These are phyloP conservation scores for Nibea coibor DNA, from an alignment of 2,113 vertebrate genomes.

Conservation along the genomic window DNA sequence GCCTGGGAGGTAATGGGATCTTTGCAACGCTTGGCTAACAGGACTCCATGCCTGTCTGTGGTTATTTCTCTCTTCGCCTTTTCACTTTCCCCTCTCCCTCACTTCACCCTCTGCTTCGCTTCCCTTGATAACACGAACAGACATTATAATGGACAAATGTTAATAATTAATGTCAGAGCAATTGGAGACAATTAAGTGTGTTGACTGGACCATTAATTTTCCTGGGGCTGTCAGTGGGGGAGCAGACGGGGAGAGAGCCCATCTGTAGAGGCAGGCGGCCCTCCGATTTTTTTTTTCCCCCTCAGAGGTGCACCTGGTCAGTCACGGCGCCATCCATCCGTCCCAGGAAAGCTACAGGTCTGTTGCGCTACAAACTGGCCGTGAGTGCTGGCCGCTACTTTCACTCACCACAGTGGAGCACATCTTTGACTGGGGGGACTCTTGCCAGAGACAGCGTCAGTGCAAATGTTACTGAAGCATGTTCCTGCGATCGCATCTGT, in stretches of 20 bases:
- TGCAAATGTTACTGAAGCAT: conserved; percentile 19
- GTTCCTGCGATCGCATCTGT: conserved; percentile 37
- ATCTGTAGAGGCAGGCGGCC: conserved; percentile 59
- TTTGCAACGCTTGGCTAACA: conserved; percentile 80
- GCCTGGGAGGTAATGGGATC: conserved; percentile 81
- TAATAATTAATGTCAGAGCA: conserved; percentile 88
- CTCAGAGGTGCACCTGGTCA: conserved; percentile 49
- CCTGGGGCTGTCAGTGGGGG: conserved; percentile 50
- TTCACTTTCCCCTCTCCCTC: conserved; percentile 38
- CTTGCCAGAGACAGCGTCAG: not conserved
- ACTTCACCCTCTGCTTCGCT: conserved; percentile 57
- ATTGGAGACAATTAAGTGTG: conserved; percentile 87
- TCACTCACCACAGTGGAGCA: conserved; percentile 11
- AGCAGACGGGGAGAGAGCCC: conserved; percentile 51
- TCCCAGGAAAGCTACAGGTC: conserved; percentile 35
- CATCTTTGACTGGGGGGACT: conserved; percentile 17
- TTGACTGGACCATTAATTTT: conserved; percentile 85
- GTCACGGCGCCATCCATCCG: conserved; percentile 15
- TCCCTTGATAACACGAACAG: conserved; percentile 71
- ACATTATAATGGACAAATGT: conserved; percentile 72
- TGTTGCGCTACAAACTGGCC: conserved; percentile 30
- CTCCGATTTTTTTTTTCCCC: not conserved
- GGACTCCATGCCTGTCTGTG: conserved; percentile 61
- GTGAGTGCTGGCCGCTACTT: not conserved
- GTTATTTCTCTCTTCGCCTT: conserved; percentile 62